phyloP scores from a whole-genome alignment of 2,797 vertebrate genomes.

The Ceryle rudis region DNA sequence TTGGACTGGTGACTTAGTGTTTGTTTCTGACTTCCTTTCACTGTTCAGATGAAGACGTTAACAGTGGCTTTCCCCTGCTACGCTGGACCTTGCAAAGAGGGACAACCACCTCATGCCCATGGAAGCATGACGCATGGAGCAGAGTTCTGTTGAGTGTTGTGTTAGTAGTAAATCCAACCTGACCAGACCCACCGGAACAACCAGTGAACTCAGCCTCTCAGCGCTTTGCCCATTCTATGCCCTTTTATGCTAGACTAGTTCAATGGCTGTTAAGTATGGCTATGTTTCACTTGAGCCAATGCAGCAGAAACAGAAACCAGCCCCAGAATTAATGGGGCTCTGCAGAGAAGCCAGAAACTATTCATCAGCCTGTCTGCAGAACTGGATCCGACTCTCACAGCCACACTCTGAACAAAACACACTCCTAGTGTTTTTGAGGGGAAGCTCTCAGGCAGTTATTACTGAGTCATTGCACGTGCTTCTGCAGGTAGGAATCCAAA shows the following conservation, averaged over 20 bases:
- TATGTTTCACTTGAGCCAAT: not conserved
- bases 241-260: not conserved
- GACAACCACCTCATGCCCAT: not conserved
- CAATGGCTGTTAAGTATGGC: not conserved
- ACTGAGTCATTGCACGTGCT: not conserved
- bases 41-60: not conserved
- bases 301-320: not conserved
- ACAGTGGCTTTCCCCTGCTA: not conserved
- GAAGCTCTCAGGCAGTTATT: not conserved
- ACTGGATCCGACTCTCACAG: not conserved
- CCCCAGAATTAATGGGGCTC: not conserved
- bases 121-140: not conserved
- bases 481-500: not conserved
- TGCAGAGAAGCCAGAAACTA: not conserved
- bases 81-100: fast-evolving
- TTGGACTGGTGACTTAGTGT: not conserved
- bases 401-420: not conserved
- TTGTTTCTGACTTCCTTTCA: not conserved
- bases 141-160: not conserved
- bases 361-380: not conserved
- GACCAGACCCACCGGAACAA: not conserved
- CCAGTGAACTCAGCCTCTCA: not conserved
- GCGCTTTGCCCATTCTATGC: not conserved
- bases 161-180: not conserved
- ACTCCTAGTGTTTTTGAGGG: not conserved